These are phyloP conservation scores for Microctonus hyperodae DNA, from an alignment of 2,888 invertebrate species.

Conservation along the genomic window DNA sequence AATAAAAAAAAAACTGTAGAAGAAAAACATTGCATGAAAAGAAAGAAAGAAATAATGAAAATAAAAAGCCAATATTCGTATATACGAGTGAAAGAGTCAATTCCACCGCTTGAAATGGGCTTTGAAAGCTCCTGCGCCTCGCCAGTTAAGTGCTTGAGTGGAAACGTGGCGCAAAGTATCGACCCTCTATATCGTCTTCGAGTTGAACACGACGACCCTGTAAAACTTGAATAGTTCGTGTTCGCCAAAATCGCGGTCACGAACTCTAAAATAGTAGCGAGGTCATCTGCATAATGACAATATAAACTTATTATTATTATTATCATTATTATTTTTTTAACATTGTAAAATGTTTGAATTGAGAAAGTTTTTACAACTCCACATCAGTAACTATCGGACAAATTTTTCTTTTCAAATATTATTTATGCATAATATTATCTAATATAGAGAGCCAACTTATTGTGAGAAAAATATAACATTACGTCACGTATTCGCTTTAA, in stretches of 20 bases:
- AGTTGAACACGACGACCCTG: neutral
- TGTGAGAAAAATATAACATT: constrained; percentile 17
- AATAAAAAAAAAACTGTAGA: no score
- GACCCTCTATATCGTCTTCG: constrained; percentile 12
- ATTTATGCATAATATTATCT: no score
- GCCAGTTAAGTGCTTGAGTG: constrained; percentile 21
- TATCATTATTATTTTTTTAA: no score
- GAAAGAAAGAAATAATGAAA: neutral
- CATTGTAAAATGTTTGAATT: neutral
- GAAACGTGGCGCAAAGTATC: constrained; percentile 19
- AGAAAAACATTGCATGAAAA: neutral
- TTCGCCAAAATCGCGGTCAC: neutral
- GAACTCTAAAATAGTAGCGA: constrained; percentile 4
- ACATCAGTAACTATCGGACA: no score
- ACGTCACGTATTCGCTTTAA: constrained; percentile 39
- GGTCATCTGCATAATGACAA: neutral
- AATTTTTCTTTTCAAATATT: no score
- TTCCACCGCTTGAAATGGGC: constrained; percentile 20
- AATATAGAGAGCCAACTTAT: no score
- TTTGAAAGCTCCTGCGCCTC: constrained; percentile 26
- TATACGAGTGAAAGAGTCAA: neutral
- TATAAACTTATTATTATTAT: no score
- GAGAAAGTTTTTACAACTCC: no score
- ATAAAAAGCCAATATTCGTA: neutral
- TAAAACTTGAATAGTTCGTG: constrained; percentile 10